Conservation (phyloP, 2,888 invertebrate species). For the Sarcophaga caerulescens region DNA sequence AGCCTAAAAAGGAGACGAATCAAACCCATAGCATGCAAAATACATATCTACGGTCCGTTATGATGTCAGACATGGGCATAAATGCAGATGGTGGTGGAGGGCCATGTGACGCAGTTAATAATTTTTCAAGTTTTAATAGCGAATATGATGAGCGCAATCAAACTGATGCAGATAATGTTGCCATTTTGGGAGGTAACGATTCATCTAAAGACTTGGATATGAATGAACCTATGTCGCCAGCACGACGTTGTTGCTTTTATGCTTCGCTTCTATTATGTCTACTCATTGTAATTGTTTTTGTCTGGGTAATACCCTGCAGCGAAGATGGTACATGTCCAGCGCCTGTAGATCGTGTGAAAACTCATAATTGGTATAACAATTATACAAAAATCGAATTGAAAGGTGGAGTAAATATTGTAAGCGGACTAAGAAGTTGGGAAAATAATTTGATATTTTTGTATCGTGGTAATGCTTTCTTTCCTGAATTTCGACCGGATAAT, state of each 20-base stretch:
- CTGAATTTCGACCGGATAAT: constrained; percentile 81
- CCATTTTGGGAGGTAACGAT: constrained; percentile 75
- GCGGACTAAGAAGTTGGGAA: constrained; percentile 84
- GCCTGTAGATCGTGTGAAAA: constrained; percentile 83
- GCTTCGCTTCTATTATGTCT: constrained; percentile 87
- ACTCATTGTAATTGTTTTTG: constrained; percentile 87
- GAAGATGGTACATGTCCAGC: constrained; percentile 86
- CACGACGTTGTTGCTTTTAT: constrained; percentile 86
- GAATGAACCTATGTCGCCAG: constrained; percentile 84
- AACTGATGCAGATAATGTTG: constrained; percentile 79
- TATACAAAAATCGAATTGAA: constrained; percentile 87
- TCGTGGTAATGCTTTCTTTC: constrained; percentile 85
- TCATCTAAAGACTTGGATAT: constrained; percentile 81
- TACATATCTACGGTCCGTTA: constrained; percentile 78
- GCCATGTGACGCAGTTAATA: constrained; percentile 73
- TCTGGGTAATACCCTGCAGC: constrained; percentile 89
- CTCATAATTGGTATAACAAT: constrained; percentile 86
- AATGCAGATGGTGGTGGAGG: constrained; percentile 57
- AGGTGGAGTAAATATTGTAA: constrained; percentile 87
- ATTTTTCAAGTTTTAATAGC: constrained; percentile 77
- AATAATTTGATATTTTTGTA: constrained; percentile 89
- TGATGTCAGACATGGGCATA: constrained; percentile 76
- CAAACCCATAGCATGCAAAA: constrained; percentile 75
- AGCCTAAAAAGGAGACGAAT: constrained; percentile 38
- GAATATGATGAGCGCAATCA: constrained; percentile 78